Evolutionary conservation across 1,140 invertebrate species (phyloP).

Genomic region (Aphaenogaster ashmeadi): DNA sequence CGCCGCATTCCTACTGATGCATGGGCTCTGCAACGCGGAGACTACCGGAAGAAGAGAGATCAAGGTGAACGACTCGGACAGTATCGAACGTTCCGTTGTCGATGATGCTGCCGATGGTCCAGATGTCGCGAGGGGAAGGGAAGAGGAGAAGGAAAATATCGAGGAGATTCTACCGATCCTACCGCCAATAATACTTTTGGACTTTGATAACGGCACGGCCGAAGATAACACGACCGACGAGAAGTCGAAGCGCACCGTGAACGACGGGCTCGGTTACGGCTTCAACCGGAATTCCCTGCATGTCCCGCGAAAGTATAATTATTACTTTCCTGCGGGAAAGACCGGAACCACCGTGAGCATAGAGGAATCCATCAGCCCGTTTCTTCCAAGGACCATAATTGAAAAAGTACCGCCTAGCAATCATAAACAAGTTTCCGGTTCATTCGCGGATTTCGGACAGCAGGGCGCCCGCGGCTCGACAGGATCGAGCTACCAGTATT

Average conservation of each 20-base stretch:
- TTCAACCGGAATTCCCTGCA: slow-evolving; percentile 81
- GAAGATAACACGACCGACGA: slow-evolving; percentile 77
- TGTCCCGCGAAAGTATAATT: slow-evolving; percentile 81
- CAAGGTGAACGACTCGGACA: slow-evolving; percentile 18
- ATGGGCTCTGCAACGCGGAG: slow-evolving; percentile 39
- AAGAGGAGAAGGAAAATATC: background rate
- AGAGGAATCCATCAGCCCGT: slow-evolving; percentile 85
- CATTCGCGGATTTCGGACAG: background rate
- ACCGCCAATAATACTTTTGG: slow-evolving; percentile 83
- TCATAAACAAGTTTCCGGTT: background rate
- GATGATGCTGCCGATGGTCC: background rate
- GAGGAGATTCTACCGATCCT: slow-evolving; percentile 78
- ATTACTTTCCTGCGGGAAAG: slow-evolving; percentile 85
- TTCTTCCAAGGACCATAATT: slow-evolving; percentile 83
- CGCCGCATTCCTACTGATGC: slow-evolving; percentile 73
- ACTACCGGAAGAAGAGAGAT: slow-evolving; percentile 23
- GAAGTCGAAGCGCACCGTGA: slow-evolving; percentile 84
- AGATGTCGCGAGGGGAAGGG: background rate
- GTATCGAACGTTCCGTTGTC: background rate
- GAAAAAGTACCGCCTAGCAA: slow-evolving; percentile 78
- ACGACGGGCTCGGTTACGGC: slow-evolving; percentile 83
- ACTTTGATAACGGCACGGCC: slow-evolving; percentile 81
- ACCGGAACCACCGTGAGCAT: slow-evolving; percentile 84
- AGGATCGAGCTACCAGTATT: background rate
- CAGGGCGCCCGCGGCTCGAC: background rate